Evolutionary conservation across 2,888 invertebrate genomes (phyloP).

Genomic region (Ormyrus rosae): DNA sequence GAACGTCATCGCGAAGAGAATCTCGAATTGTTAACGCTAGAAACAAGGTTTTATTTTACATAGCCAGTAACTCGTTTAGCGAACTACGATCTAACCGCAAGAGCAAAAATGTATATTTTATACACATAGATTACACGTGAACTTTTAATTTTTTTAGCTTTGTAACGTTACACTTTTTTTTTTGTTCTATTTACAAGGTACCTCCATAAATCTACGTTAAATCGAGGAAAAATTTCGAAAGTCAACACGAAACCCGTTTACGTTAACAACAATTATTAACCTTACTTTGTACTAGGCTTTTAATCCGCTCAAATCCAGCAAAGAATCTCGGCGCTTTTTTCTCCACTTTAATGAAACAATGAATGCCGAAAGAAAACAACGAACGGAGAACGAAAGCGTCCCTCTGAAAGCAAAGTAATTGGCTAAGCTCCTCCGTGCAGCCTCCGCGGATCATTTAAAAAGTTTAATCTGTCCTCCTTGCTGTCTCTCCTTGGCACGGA

Average conservation of each 20-base stretch:
- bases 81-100: conserved; percentile 10
- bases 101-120: conserved; percentile 32
- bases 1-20: not conserved
- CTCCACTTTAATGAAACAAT: conserved; percentile 44
- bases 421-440: no score
- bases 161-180: not conserved
- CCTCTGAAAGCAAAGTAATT: no score
- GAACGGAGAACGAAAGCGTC: conserved; percentile 8
- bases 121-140: conserved; percentile 48
- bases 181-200: conserved; percentile 34
- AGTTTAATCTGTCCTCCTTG: no score
- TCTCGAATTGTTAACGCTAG: conserved; percentile 2
- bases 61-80: conserved; percentile 18
- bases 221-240: conserved; percentile 23
- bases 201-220: conserved; percentile 12
- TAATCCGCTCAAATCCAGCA: not conserved
- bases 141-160: conserved; percentile 31
- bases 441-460: no score
- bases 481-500: no score
- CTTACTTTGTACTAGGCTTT: conserved; percentile 32
- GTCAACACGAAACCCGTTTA: conserved; percentile 11
- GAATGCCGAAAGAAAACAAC: conserved; percentile 11
- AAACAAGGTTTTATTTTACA: conserved; percentile 25
- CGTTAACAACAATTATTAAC: not conserved
- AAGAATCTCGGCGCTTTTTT: not conserved